Evolutionary conservation across 2,113 vertebrate species (phyloP), one percentile per base, ranked within the genome.

Genomic region (Gymnocephalus cernua): DNA sequence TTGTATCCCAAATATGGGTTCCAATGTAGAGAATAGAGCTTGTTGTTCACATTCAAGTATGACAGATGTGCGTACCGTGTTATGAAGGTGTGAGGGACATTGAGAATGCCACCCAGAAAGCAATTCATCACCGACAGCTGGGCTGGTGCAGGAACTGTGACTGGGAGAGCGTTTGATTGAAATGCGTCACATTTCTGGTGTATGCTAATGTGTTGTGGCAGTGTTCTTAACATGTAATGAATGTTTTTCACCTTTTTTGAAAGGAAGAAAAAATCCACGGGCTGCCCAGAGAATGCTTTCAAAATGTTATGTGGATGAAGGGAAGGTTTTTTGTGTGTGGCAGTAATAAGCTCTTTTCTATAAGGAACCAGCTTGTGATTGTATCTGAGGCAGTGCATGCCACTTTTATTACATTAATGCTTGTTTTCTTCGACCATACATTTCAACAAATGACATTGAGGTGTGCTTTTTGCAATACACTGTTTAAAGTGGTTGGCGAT

Each of bases 101-200:
- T 76, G 62, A 10, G 12, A 61, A 65, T 38, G 69, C 62, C 62
- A 66, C 14, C 47, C 62, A 51, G 44, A 67, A 63, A 82, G 73
- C 85, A 38, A 80, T 84, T 84, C 74, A 87, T 88, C 92, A 82
- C 57, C 67, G 80, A 69, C 83, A 89, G 81, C 72, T 48, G 79
- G 6, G 44, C 53, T 13, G 83, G 25, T 50, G 32, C 54, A 6
- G 62, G 21, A 6, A 74, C 59, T 75, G 62, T 41, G 66, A 41
- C 72, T 11, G 71, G 47, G 73, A 63, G 66, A 78, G n/a, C 25
- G 35, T 83, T 65, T 74, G 86, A 76, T 71, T 78, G 85, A 84
- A 80, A 72, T 41, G 48, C 29, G 1, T 61, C 67, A 57, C 83
- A 56, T 89, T 87, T 83, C 23, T 14, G 4, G 27, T 67, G 50